Conservation (phyloP, 2,113 vertebrate species). For the Protomyctophum bolini region DNA sequence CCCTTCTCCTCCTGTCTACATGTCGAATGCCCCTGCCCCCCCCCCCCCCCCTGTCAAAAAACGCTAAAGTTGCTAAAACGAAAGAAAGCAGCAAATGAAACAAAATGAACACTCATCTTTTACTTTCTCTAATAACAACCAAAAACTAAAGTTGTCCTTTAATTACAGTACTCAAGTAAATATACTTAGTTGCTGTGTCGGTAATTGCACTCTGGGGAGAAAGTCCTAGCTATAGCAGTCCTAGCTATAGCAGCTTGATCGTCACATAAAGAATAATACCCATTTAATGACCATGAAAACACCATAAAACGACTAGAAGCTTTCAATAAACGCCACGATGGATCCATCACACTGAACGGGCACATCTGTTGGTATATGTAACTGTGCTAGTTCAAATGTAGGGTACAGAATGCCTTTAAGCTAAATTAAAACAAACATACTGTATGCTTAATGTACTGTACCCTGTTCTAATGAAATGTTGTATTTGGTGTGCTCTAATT, state of each 20-base stretch:
- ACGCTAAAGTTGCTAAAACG: too few relatives aligned
- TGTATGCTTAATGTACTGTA: constrained; percentile 5
- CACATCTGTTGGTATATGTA: constrained; percentile 23
- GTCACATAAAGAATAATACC: constrained; percentile 51
- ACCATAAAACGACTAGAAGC: constrained; percentile 42
- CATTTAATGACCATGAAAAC: constrained; percentile 48
- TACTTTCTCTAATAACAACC: too few relatives aligned
- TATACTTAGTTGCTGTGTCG: too few relatives aligned
- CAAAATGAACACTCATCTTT: too few relatives aligned
- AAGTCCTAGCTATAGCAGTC: constrained; percentile 16
- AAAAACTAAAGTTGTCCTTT: too few relatives aligned
- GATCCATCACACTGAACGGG: neutral
- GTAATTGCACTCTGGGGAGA: constrained; percentile 30
- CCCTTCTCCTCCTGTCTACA: too few relatives aligned
- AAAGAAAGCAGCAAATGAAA: too few relatives aligned
- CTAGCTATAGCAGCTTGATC: constrained; percentile 24
- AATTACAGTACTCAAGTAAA: too few relatives aligned
- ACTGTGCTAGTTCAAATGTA: neutral
- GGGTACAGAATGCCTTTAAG: neutral
- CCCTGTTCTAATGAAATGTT: neutral
- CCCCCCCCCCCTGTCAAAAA: too few relatives aligned
- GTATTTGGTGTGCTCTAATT: constrained; percentile 1
- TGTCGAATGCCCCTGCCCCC: too few relatives aligned
- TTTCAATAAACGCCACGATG: neutral
- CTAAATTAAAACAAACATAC: neutral